Base-by-base conservation (phyloP, 2,113 vertebrate genomes). In the Epinephelus moara region DNA sequence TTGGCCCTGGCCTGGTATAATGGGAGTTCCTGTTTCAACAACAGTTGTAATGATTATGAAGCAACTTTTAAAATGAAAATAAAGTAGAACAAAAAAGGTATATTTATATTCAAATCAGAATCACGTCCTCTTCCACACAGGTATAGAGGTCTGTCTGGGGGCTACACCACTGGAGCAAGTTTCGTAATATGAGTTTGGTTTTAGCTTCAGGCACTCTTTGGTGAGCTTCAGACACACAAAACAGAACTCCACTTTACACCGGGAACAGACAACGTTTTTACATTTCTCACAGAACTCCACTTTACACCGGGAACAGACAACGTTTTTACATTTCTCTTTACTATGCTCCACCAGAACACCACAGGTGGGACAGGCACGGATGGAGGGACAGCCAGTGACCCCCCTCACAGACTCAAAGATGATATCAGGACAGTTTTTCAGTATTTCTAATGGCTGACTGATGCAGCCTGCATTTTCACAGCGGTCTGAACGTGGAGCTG, bases 241-340 rank as follows among this genome's bases (percentile, higher is more conserved):
- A 71, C 94, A 94, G 82, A 95, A 95, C 76, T 92, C 78, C 19
- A 84, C 47, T 21, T 85, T 79, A 76, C 94, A 95, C 6, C 81
- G 80, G 1, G 23, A 27, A 68, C 94, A 95, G 6, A 45, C 45
- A 5, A 95, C 45, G 59, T 85, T 91, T 72, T 94, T 95, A 66
- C 93, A 95, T 1, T 74, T 53, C 1, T 6, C n/a, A n/a, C n/a
- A n/a, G n/a, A n/a, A n/a, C n/a, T n/a, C n/a, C n/a, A n/a, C 80
- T 17, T 9, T 71, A 64, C 88, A n/a, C n/a, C n/a, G n/a, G n/a
- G n/a, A n/a, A n/a, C n/a, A n/a, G n/a, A n/a, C n/a, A n/a, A n/a
- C n/a, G n/a, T n/a, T n/a, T n/a, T n/a, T n/a, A n/a, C n/a, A n/a
- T n/a, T n/a, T n/a, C n/a, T n/a, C n/a, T n/a, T n/a, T n/a, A n/a